A percentile compares a stretch with the other conserved stretches of the same genome.
Conservation (phyloP, 2,113 vertebrate species). For the Ceyx margarethae region DNA sequence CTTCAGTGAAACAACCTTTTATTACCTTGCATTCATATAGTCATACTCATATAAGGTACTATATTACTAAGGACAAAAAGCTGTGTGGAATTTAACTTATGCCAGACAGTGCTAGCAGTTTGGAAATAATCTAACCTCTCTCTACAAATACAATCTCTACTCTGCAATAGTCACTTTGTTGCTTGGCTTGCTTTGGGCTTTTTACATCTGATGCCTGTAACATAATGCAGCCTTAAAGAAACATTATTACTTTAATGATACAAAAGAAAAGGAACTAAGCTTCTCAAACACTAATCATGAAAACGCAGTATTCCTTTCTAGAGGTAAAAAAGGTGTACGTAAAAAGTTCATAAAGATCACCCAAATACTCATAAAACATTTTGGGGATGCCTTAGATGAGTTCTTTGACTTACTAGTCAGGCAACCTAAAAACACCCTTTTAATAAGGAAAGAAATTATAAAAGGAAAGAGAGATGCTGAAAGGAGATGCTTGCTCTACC, state of each 20-base stretch:
- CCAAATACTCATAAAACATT: slow-evolving; percentile 43
- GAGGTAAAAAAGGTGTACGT: slow-evolving; percentile 68
- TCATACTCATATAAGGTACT: not conserved
- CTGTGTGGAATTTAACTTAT: not conserved
- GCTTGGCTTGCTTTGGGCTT: not conserved
- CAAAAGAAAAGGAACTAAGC: slow-evolving; percentile 72
- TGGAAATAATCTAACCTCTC: not conserved
- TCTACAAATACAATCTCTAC: not conserved
- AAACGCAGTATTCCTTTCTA: slow-evolving; percentile 78
- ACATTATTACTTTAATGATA: slow-evolving; percentile 66
- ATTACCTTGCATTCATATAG: not conserved
- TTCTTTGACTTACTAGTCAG: slow-evolving; percentile 59
- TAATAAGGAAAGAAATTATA: slow-evolving; percentile 18
- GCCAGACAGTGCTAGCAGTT: not conserved
- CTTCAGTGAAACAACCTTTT: not conserved
- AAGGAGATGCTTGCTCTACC: slow-evolving; percentile 64
- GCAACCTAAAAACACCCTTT: slow-evolving; percentile 53
- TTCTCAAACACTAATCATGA: slow-evolving; percentile 72
- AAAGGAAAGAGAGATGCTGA: slow-evolving; percentile 64
- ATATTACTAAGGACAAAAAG: not conserved
- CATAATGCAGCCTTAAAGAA: slow-evolving; percentile 82
- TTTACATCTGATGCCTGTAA: slow-evolving; percentile 51
- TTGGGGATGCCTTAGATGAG: slow-evolving; percentile 54
- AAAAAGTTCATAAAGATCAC: slow-evolving; percentile 3
- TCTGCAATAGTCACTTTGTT: not conserved